phyloP scores from a whole-genome alignment of 2,113 vertebrate species.

The Oxyura jamaicensis region DNA sequence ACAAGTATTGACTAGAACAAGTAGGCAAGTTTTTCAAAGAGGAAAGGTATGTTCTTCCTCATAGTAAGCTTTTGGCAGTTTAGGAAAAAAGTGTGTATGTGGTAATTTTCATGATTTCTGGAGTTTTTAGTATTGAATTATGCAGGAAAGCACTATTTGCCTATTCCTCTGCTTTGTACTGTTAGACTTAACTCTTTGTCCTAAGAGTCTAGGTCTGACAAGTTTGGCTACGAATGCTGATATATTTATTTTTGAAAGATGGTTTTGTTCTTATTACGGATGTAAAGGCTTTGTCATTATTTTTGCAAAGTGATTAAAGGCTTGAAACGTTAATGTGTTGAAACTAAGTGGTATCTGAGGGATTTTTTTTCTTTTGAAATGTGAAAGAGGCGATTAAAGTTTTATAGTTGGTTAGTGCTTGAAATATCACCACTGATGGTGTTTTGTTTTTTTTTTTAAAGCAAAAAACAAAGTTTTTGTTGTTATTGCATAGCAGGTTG shows the following conservation, averaged over 20 bases:
- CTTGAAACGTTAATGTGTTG: neutral
- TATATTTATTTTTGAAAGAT: too few relatives aligned
- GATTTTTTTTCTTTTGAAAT: neutral
- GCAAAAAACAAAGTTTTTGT: neutral
- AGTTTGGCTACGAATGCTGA: neutral
- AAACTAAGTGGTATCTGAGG: neutral
- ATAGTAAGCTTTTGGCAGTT: neutral
- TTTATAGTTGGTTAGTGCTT: neutral
- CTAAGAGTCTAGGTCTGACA: too few relatives aligned
- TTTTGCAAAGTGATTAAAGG: neutral
- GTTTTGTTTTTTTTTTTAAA: too few relatives aligned
- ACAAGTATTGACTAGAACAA: neutral
- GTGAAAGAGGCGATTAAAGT: neutral
- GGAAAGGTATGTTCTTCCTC: neutral
- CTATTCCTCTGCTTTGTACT: neutral
- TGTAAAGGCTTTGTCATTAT: neutral
- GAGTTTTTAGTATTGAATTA: neutral
- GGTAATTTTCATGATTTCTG: neutral
- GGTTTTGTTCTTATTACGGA: neutral
- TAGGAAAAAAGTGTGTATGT: neutral
- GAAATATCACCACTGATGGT: neutral
- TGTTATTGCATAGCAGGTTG: neutral
- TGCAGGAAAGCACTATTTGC: neutral
- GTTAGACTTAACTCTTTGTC: neutral
- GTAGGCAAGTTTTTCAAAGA: neutral